These are phyloP conservation scores for Aspidiotus rigidus DNA, from an alignment of 2,888 invertebrate genomes.

Conservation along the genomic window DNA sequence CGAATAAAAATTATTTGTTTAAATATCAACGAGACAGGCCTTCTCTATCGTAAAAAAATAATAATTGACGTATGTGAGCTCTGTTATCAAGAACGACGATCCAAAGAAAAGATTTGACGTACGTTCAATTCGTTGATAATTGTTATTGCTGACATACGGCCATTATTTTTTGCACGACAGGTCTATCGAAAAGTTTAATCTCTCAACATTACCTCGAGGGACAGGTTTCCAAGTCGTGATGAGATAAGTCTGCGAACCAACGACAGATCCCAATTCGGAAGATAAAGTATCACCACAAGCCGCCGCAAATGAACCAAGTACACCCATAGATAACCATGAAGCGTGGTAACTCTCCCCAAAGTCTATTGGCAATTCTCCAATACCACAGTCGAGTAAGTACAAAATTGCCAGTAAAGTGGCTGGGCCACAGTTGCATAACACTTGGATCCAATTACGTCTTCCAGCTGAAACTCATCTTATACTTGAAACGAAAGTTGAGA, in stretches of 20 bases:
- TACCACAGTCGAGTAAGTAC: slow-evolving; percentile 69
- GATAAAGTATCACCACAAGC: slow-evolving; percentile 85
- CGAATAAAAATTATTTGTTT: no score
- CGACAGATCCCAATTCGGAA: slow-evolving; percentile 73
- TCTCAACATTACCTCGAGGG: slow-evolving; percentile 52
- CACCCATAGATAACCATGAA: slow-evolving; percentile 72
- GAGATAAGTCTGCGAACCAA: slow-evolving; percentile 59
- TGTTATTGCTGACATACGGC: no score
- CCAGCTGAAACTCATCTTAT: slow-evolving; percentile 51
- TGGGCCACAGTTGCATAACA: slow-evolving; percentile 82
- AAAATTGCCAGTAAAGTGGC: slow-evolving; percentile 66
- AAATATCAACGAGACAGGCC: background rate
- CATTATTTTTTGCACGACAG: no score
- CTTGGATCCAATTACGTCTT: slow-evolving; percentile 81
- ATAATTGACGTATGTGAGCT: no score
- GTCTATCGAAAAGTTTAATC: background rate
- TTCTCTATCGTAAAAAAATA: background rate
- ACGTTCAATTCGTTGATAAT: no score
- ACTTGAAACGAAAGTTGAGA: no score
- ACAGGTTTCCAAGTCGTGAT: slow-evolving; percentile 65
- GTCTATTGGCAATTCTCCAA: slow-evolving; percentile 67
- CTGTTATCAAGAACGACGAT: no score
- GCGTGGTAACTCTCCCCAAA: slow-evolving; percentile 64
- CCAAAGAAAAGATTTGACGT: no score
- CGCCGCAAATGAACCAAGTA: slow-evolving; percentile 49